Percentiles rank a stretch among this genome's conserved stretches.
Evolutionary conservation across 2,797 vertebrate species (phyloP).

Genomic region (Pseudomugil gertrudae): DNA sequence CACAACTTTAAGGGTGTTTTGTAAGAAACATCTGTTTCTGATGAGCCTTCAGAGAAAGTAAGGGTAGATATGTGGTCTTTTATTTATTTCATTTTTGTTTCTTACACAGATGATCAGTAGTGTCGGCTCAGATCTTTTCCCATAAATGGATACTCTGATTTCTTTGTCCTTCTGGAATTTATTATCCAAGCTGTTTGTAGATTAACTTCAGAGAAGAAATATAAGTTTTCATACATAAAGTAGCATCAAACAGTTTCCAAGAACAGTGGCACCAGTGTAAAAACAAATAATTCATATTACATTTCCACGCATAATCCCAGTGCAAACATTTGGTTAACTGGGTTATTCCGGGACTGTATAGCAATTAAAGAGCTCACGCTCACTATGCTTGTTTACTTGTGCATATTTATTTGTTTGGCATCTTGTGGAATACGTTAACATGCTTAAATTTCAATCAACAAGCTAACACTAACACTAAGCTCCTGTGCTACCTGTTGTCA

Average conservation of each 20-base stretch:
- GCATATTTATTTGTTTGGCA: not conserved
- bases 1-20: conserved; percentile 36
- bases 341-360: not conserved
- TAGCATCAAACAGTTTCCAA: conserved; percentile 30
- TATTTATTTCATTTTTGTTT: conserved; percentile 34
- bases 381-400: too few relatives aligned
- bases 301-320: conserved; percentile 7
- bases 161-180: conserved; percentile 54
- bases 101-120: conserved; percentile 54
- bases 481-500: not conserved
- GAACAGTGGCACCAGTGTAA: conserved; percentile 19
- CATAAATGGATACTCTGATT: conserved; percentile 61
- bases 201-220: conserved; percentile 43
- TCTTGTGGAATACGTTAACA: not conserved
- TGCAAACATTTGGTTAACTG: not conserved
- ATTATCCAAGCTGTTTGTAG: conserved; percentile 41
- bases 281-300: conserved; percentile 21
- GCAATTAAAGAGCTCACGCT: not conserved
- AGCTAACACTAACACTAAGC: not conserved
- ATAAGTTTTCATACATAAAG: conserved; percentile 44
- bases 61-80: conserved; percentile 51
- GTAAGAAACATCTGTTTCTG: conserved; percentile 68
- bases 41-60: conserved; percentile 53
- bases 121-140: conserved; percentile 60
- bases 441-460: not conserved